Base-by-base conservation (phyloP, 2,888 invertebrate species). In the Vesta saturnalis region DNA sequence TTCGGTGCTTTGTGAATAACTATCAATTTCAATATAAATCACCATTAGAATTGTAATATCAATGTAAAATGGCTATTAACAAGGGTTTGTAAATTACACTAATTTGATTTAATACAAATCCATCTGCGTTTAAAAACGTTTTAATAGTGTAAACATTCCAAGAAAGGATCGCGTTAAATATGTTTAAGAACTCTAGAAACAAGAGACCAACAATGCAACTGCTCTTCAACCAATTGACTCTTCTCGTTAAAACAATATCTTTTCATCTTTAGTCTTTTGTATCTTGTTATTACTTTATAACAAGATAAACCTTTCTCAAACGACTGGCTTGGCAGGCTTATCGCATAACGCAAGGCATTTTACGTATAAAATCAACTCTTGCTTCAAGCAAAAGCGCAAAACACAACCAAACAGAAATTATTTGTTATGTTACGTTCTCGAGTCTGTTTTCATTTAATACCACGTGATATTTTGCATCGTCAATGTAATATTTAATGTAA, bases 351-450 rank as follows among this genome's bases (percentile, higher is more conserved):
- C 52, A 64, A 60, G 66, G 67, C 70, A 68, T 68, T 73, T 73
- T 67, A 65, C 63, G 69, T 72, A 74, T 74, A 76, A 74, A 73
- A 75, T 72, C 71, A 73, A 70, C 73, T 74, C 69, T 73, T 67
- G 64, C 72, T 71, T 64, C 62, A 61, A 73, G 73, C 70, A 71
- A 66, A 59, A 67, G 65, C 64, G 64, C 62, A 68, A 67, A 69
- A 69, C 71, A 74, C 71, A 76, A 39, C 8, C 76, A 75, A 77
- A 72, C n/a, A 74, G 76, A 75, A 76, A 75, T 73, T 70, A 77
- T 77, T 77, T 75, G 74, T 76, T 75, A 75, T 76, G 76, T 76
- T 77, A 75, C 76, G 76, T 76, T 76, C 74, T 72, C 67, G 69
- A 70, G 67, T 72, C 60, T 66, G 68, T 66, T 65, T 67, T 68